These are phyloP conservation scores for Melopsittacus undulatus DNA, from an alignment of 2,797 vertebrate species.

Conservation along the genomic window DNA sequence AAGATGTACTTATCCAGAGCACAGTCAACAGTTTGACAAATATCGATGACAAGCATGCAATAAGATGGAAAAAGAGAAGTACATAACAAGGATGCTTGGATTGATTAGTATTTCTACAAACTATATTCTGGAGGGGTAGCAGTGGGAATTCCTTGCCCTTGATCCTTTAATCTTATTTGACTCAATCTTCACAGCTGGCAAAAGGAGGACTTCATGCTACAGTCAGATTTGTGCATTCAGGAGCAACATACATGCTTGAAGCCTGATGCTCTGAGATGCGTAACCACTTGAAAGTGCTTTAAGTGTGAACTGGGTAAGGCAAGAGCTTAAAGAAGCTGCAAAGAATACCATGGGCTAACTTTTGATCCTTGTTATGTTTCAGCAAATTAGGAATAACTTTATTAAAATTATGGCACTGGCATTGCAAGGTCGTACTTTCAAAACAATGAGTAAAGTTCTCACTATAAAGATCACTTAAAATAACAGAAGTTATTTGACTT, in stretches of 20 bases:
- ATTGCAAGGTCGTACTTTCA: not conserved
- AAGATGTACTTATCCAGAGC: not conserved
- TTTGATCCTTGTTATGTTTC: not conserved
- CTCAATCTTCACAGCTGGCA: not conserved
- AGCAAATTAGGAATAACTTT: not conserved
- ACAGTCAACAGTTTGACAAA: not conserved
- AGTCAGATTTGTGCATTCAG: not conserved
- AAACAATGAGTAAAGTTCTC: not conserved
- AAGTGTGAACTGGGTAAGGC: not conserved
- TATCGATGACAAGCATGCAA: rapidly evolving
- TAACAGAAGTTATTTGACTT: not conserved
- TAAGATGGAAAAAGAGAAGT: not conserved
- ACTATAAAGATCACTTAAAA: not conserved
- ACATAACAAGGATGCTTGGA: not conserved
- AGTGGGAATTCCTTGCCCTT: not conserved
- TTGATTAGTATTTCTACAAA: not conserved
- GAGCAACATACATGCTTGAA: not conserved
- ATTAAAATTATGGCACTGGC: not conserved
- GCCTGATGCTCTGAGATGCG: not conserved
- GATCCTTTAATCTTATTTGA: not conserved
- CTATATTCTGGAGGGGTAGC: not conserved
- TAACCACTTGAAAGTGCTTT: not conserved
- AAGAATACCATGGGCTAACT: not conserved
- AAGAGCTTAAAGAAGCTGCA: not conserved
- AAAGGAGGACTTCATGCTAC: not conserved